Percentiles rank a stretch among this genome's conserved stretches.
Conservation (phyloP, 2,113 vertebrate species). For the Leucoraja erinaceus region DNA sequence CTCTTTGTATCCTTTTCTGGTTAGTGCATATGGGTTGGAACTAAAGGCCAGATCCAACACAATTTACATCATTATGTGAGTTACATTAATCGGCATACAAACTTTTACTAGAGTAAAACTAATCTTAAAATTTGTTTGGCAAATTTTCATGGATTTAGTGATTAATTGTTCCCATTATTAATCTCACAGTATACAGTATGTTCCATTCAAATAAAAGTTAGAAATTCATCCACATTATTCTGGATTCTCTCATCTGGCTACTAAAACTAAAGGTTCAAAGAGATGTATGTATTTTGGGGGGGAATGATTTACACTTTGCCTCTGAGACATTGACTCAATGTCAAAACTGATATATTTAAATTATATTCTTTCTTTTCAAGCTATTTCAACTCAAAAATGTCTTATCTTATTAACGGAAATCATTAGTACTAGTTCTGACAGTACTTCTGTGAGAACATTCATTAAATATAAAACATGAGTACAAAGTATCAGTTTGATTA, state of each 20-base stretch:
- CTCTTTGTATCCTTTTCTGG: too few relatives aligned
- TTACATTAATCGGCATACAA: background rate
- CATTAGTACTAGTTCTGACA: slow-evolving; percentile 5
- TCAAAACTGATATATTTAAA: slow-evolving; percentile 39
- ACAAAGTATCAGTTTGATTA: background rate
- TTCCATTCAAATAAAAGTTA: slow-evolving; percentile 50
- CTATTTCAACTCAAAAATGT: background rate
- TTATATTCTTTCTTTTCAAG: background rate
- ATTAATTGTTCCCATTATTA: slow-evolving; percentile 49
- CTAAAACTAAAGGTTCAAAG: slow-evolving; percentile 45
- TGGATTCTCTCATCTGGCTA: slow-evolving; percentile 48
- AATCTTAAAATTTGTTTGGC: slow-evolving; percentile 55
- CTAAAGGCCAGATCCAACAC: too few relatives aligned
- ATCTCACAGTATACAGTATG: slow-evolving; percentile 52
- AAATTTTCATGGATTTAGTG: slow-evolving; percentile 56
- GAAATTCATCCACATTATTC: slow-evolving; percentile 46
- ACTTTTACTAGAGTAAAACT: slow-evolving; percentile 44
- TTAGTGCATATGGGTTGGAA: too few relatives aligned
- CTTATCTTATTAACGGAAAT: slow-evolving; percentile 13
- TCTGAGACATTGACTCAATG: background rate
- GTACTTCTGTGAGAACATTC: background rate
- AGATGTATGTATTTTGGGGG: slow-evolving; percentile 38
- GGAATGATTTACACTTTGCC: slow-evolving; percentile 42
- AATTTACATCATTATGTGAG: background rate
- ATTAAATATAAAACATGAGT: background rate